Conservation (phyloP, 2,113 vertebrate species). For the Podiceps cristatus region DNA sequence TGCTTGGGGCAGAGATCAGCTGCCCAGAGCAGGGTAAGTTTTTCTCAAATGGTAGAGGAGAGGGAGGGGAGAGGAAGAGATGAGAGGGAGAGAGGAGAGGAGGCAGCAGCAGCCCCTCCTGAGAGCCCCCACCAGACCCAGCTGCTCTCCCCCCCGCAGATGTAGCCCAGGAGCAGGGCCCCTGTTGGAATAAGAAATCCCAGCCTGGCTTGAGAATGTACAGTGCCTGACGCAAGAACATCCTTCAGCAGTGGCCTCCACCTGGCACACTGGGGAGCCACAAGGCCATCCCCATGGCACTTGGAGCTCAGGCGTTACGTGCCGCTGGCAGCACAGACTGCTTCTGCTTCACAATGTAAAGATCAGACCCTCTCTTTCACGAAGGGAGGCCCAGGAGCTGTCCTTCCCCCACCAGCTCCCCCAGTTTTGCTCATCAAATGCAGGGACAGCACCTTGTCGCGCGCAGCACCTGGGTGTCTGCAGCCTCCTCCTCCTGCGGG, state of each 20-base stretch:
- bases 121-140: not conserved
- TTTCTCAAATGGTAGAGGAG: not conserved
- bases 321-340: not conserved
- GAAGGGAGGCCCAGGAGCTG: not conserved
- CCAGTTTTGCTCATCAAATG: not conserved
- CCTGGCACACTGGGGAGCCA: too few species aligned
- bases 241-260: not conserved
- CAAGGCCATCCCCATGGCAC: fast-evolving
- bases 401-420: not conserved
- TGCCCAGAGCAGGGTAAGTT: too few species aligned
- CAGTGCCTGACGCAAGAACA: not conserved
- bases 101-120: not conserved
- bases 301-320: not conserved
- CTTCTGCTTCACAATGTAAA: not conserved
- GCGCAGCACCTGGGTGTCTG: not conserved
- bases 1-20: not conserved
- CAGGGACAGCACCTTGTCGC: not conserved
- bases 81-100: not conserved
- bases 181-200: not conserved
- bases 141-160: not conserved
- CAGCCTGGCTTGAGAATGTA: not conserved
- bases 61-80: too few species aligned
- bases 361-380: not conserved
- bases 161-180: not conserved
- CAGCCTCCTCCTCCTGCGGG: not conserved